phyloP scores from a whole-genome alignment of 2,113 vertebrate species.

The human region GRCh38 chr1:59972001-59972500 shows the following conservation, averaged over 20 bases:
- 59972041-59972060: not conserved
- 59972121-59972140: not conserved
- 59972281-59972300: not conserved
- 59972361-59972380: conserved; percentile 85
- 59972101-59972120: not conserved
- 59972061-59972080: not conserved
- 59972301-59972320: conserved; percentile 34
- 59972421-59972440: conserved; percentile 83
- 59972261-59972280: not conserved
- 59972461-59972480: conserved; percentile 86
- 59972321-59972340: conserved; percentile 45
- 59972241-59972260: not conserved
- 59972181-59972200: not conserved
- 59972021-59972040: not conserved
- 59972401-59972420: conserved; percentile 86
- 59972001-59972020: not conserved
- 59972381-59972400: conserved; percentile 85
- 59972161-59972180: not conserved
- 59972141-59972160: not conserved
- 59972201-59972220: not conserved
- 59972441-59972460: conserved; percentile 80
- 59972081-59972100: not conserved
- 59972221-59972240: not conserved
- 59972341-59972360: conserved; percentile 78
- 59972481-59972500: conserved; percentile 84